These are phyloP conservation scores for Pseudomyrmex dendroicus DNA, from an alignment of 1,140 invertebrate species.

Conservation along the genomic window DNA sequence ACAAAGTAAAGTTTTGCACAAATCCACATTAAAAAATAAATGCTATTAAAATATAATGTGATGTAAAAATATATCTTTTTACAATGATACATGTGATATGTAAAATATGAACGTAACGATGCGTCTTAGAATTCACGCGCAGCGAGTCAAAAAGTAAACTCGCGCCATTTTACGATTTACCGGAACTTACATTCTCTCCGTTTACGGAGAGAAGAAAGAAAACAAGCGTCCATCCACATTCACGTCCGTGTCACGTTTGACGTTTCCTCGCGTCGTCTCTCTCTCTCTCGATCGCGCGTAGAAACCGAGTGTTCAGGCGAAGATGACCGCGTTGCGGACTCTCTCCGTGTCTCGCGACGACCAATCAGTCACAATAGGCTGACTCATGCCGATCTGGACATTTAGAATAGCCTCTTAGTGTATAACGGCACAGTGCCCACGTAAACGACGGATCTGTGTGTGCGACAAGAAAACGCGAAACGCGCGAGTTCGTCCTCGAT, in stretches of 20 bases:
- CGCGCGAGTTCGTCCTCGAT: background rate
- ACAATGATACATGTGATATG: background rate
- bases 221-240: constrained; percentile 5
- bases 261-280: constrained; percentile 22
- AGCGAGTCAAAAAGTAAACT: background rate
- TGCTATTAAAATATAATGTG: background rate
- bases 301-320: constrained; percentile 9
- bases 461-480: background rate
- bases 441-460: constrained; percentile 8
- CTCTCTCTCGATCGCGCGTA: constrained; percentile 13
- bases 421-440: background rate
- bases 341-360: background rate
- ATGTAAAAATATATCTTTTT: background rate
- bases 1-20: background rate
- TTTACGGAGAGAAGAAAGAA: constrained; percentile 14
- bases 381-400: constrained; percentile 67
- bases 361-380: constrained; percentile 60
- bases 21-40: background rate
- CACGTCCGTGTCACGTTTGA: background rate
- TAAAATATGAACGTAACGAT: background rate
- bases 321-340: background rate
- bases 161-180: background rate
- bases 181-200: constrained; percentile 14
- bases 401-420: constrained; percentile 65
- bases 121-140: background rate